Base-by-base conservation (phyloP, 2,888 invertebrate genomes). In the Sinotaia quadrata region DNA sequence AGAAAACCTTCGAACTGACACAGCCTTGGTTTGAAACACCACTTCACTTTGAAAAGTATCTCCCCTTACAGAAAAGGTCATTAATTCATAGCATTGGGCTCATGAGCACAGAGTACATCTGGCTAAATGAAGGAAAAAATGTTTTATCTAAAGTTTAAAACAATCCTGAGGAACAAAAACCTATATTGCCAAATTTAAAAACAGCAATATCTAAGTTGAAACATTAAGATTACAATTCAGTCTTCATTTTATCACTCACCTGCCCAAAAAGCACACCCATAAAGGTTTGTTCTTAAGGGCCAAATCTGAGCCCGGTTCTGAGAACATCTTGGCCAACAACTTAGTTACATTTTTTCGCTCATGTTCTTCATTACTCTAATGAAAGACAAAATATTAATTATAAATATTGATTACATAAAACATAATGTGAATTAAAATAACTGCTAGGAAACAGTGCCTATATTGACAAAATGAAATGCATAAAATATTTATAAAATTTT, bases 291-390 rank as follows among this genome's bases (percentile, higher is more conserved):
- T 95, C 83, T 95, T 93, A 75, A 93, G 92, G 2, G 97, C 96
- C 18, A 98, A 90, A 71, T 93, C 93, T 0, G 97, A 97, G 71
- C 95, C 94, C 74, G 94, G 95, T 86, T 97, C 97, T 0, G 97
- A 96, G 89, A 98, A 98, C 97, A 98, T 97, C 84, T 96, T 92
- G 0, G 97, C 96, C 56, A 98, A 90, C 52, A 98, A 88, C 69
- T 85, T 86, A 4, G 89, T 89, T 0, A 96, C 96, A 72, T 93
- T 93, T 72, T 97, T 91, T 74, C 98, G 90, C 88, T 98, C 98
- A 71, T 91, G 91, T 87, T 97, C 96, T 78, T 94, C 93, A 18
- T 94, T 93, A 60, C 97, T 97, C 89, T 97, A n/a, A 24, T 47
- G 8, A 47, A 18, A 47, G 18, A 47, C n/a, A 47, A 12, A 24